Conservation (phyloP, 2,797 vertebrate genomes). For the Otus scops region DNA sequence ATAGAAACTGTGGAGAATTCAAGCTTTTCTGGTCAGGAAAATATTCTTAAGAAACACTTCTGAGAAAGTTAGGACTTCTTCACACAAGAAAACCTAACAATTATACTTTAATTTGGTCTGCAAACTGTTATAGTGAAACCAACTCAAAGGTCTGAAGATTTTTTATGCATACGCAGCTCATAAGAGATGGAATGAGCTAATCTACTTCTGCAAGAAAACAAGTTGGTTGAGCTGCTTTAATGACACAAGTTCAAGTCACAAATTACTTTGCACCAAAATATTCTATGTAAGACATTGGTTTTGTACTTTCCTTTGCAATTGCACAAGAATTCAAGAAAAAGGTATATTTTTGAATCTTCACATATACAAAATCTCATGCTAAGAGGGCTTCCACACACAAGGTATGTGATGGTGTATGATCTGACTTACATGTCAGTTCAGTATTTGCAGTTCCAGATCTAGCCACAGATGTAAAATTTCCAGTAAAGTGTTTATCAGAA, state of each 20-base stretch:
- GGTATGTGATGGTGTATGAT: background rate
- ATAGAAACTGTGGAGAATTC: background rate
- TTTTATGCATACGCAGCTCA: background rate
- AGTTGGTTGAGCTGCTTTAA: background rate
- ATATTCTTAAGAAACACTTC: background rate
- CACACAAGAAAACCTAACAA: background rate
- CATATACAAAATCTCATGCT: background rate
- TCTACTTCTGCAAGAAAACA: background rate
- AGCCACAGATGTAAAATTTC: background rate
- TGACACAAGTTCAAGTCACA: background rate
- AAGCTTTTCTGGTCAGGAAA: background rate
- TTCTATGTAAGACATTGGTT: background rate
- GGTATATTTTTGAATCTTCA: background rate
- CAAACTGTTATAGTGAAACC: background rate
- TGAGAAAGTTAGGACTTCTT: background rate
- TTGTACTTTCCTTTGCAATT: background rate
- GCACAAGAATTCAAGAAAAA: background rate
- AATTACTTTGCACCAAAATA: background rate
- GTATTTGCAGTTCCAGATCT: background rate
- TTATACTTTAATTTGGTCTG: background rate
- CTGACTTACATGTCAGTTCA: background rate
- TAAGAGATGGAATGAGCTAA: background rate
- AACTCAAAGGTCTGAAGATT: background rate
- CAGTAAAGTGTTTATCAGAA: background rate
- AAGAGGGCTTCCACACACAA: background rate